phyloP scores from a whole-genome alignment of 2,797 vertebrate genomes.

The Sebastes reedi region DNA sequence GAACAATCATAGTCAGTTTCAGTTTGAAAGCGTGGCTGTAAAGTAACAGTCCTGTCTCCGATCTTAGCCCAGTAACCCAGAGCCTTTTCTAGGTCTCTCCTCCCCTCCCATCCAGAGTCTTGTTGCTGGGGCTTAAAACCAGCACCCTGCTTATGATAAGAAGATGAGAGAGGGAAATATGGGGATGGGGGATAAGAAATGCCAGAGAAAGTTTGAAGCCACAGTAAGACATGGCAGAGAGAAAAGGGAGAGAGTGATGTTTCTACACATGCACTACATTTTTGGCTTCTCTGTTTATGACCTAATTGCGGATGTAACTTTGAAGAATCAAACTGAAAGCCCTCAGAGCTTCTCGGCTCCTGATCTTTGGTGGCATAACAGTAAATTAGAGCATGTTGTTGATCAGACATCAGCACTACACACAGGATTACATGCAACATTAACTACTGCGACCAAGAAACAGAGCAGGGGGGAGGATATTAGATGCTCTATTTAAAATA shows the following conservation, averaged over 20 bases:
- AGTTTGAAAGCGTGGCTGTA: constrained; percentile 5
- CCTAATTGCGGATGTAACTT: constrained; percentile 45
- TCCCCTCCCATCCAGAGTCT: constrained; percentile 42
- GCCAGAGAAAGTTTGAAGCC: constrained; percentile 14
- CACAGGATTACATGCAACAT: constrained; percentile 34
- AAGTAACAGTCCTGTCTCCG: constrained; percentile 4
- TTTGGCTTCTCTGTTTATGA: constrained; percentile 24
- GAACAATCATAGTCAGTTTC: neutral
- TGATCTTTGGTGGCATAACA: constrained; percentile 30
- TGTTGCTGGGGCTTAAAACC: constrained; percentile 52
- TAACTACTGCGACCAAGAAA: constrained; percentile 10
- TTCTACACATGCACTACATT: constrained; percentile 3
- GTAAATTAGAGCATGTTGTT: constrained; percentile 53
- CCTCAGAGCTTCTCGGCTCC: constrained; percentile 25
- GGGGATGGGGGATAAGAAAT: constrained; percentile 11
- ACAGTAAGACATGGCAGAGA: constrained; percentile 7
- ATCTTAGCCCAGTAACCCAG: constrained; percentile 41
- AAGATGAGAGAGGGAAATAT: constrained; percentile 16
- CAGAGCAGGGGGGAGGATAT: constrained; percentile 19
- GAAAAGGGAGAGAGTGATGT: neutral
- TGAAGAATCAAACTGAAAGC: constrained; percentile 47
- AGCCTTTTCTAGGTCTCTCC: constrained; percentile 54
- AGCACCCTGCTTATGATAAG: constrained; percentile 34
- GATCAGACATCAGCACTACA: constrained; percentile 24
- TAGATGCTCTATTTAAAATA: constrained; percentile 60